Evolutionary conservation across 2,113 vertebrate genomes (phyloP), one percentile per base, ranked within the genome.

Genomic region (Panthera uncia): DNA sequence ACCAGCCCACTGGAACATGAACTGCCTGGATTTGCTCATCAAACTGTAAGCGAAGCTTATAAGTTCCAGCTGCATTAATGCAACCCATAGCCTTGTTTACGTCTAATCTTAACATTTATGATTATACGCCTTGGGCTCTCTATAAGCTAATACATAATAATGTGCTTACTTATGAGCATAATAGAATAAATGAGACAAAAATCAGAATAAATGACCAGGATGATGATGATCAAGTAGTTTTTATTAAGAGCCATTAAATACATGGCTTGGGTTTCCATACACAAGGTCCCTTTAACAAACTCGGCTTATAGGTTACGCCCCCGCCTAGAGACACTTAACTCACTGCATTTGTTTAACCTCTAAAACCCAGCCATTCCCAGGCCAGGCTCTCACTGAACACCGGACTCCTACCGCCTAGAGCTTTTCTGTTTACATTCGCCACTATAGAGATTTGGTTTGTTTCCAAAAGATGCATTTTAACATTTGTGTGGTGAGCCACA

Each of bases 391-490:
- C 33, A 27, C 45, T 68, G 66, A 92, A 74, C 84, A 50, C 45
- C n/a, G 55, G 76, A 29, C 45, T 89, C 55, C 92, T 82, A 41
- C 89, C 71, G 85, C 84, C 57, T 76, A 45, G 38, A 96, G 80
- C 55, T 63, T 78, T 98, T 97, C 41, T 97, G 79, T 98, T 97
- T 97, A 97, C 69, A 85, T 95, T 94, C 82, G 93, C 96, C 97
- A 52, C 89, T 95, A 87, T 94, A 96, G 97, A 90, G 93, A 92
- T 95, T 92, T 82, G 92, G 76, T 94, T 97, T 97, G 94, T 96
- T 97, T 97, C 95, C 8, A 66, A 97, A 97, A 95, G 97, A 97
- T 73, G 94, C 87, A 74, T 97, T 96, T 97, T 97, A 86, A 85
- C 88, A 69, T 97, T 97, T 96, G 84, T 95, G 95, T 97, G 94